Conservation (phyloP, 2,888 invertebrate species). For the Cosmorhoe ocellata region DNA sequence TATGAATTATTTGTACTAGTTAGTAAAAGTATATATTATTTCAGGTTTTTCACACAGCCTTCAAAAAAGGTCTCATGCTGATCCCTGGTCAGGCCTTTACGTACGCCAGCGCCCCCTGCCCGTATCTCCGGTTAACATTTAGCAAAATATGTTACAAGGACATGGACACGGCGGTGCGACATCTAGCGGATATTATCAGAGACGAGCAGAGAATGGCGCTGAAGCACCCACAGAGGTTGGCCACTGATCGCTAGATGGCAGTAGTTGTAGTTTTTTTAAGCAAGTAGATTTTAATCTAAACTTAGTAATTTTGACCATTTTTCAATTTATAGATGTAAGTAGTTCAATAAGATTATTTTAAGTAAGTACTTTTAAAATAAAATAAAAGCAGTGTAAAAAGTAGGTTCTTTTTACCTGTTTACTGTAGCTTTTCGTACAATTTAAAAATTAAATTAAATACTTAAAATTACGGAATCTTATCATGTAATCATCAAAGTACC, state of each 20-base stretch:
- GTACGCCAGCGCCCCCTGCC: conserved; percentile 83
- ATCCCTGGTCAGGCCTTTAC: conserved; percentile 90
- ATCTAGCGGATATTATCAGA: conserved; percentile 83
- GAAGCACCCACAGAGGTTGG: conserved; percentile 46
- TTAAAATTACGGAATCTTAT: no score
- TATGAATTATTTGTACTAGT: no score
- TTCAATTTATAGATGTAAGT: no score
- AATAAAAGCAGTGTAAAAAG: no score
- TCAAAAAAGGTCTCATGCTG: conserved; percentile 85
- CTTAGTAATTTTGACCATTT: no score
- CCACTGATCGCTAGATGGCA: conserved; percentile 51
- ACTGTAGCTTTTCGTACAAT: no score
- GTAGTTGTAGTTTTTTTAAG: not conserved
- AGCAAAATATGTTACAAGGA: conserved; percentile 85
- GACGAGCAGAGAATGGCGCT: conserved; percentile 73
- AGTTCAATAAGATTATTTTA: no score
- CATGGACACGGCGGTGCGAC: conserved; percentile 84
- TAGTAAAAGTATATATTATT: conserved; percentile 13
- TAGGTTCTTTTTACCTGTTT: no score
- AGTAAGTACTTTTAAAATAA: no score
- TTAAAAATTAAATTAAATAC: no score
- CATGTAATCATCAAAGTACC: no score
- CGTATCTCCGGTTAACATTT: conserved; percentile 87
- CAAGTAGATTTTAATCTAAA: no score
- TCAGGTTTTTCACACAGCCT: conserved; percentile 80